Evolutionary conservation across 92 coral and sea anemone genomes (phyloP).

Genomic region (Phymanthus crucifer): DNA sequence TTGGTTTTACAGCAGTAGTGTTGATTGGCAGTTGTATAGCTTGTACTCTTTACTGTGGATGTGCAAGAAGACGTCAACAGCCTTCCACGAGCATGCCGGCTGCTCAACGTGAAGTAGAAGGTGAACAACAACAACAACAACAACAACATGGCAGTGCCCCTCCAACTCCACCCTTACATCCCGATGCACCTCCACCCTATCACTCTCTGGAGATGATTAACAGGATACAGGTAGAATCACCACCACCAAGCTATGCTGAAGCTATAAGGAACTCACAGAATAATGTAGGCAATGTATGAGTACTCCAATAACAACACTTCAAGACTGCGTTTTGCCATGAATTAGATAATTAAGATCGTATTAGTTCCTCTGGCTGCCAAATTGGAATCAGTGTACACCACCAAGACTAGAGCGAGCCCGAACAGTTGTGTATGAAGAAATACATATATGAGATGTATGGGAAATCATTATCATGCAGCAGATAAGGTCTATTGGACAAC

Average conservation of each 20-base stretch:
- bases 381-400: too few relatives aligned
- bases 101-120: not conserved
- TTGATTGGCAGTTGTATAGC: slow-evolving; percentile 35
- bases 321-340: too few relatives aligned
- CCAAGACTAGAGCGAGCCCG: too few relatives aligned
- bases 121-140: too few relatives aligned
- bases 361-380: too few relatives aligned
- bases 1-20: slow-evolving; percentile 21
- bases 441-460: too few relatives aligned
- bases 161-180: slow-evolving; percentile 24
- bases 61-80: slow-evolving; percentile 22
- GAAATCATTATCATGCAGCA: too few relatives aligned
- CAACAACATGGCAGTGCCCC: not conserved
- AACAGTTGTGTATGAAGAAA: too few relatives aligned
- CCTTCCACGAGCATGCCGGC: not conserved
- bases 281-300: not conserved
- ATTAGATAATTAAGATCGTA: too few relatives aligned
- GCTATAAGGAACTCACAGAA: slow-evolving; percentile 37
- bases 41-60: slow-evolving; percentile 25
- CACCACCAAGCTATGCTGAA: slow-evolving; percentile 59
- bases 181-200: slow-evolving; percentile 58
- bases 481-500: too few relatives aligned
- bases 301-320: too few relatives aligned
- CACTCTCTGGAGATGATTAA: slow-evolving; percentile 22
- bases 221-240: slow-evolving; percentile 1